Conservation (phyloP, 2,113 vertebrate species). For the Steatornis caripensis region DNA sequence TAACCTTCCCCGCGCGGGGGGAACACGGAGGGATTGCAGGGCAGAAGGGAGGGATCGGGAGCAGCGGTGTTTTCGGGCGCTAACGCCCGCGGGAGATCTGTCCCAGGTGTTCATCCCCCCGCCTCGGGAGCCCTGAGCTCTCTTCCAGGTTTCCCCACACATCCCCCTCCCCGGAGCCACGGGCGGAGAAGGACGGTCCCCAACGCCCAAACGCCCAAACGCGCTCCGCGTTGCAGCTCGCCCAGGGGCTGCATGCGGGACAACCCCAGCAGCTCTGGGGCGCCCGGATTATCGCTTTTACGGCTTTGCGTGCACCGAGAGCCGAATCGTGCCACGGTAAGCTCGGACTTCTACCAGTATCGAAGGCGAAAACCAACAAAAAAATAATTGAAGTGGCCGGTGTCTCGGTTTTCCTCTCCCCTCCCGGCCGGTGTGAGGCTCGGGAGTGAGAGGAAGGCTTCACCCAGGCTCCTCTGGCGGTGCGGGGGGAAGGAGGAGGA, state of each 20-base stretch:
- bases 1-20: neutral
- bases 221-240: neutral
- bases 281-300: accelerated
- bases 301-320: neutral
- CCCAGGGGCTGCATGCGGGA: neutral
- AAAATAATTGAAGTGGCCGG: accelerated
- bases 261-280: no score
- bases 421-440: neutral
- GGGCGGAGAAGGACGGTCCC: neutral
- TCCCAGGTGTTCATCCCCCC: neutral
- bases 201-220: neutral
- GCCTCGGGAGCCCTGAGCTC: neutral
- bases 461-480: neutral
- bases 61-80: neutral
- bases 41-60: neutral
- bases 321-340: neutral
- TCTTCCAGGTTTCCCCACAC: neutral
- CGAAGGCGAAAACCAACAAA: neutral
- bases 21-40: neutral
- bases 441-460: neutral
- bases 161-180: neutral
- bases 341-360: accelerated
- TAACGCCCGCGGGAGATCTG: neutral
- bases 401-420: neutral
- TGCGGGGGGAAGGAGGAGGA: neutral